Conservation (phyloP, 2,797 vertebrate genomes). For the Hylomyscus alleni region DNA sequence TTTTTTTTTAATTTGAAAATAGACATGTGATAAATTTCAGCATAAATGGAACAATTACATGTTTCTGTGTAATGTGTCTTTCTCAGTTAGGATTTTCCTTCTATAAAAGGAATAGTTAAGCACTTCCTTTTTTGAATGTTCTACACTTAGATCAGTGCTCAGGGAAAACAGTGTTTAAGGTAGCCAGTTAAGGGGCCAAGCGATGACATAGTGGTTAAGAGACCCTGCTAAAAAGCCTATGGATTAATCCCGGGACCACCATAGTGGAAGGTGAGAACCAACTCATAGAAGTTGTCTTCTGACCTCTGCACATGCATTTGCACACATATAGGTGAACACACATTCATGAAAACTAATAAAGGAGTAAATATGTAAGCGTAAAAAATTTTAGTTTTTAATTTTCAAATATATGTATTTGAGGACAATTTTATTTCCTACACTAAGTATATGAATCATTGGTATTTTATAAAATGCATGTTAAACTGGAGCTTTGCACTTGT, state of each 20-base stretch:
- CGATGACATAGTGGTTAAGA: neutral
- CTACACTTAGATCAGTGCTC: neutral
- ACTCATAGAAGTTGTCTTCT: neutral
- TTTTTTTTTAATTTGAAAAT: conserved; percentile 34
- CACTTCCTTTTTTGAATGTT: neutral
- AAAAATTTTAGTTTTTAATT: neutral
- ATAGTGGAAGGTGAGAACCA: neutral
- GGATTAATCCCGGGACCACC: neutral
- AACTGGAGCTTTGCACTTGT: neutral
- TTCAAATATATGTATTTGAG: neutral
- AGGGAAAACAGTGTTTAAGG: conserved; percentile 29
- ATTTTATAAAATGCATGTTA: neutral
- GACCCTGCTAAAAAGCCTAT: neutral
- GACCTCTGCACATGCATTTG: neutral
- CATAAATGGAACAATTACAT: neutral
- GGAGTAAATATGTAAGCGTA: neutral
- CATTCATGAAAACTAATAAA: neutral
- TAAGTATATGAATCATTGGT: neutral
- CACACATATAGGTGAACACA: no score
- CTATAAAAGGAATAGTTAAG: conserved; percentile 2
- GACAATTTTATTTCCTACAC: neutral
- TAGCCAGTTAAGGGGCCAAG: neutral
- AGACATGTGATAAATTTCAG: neutral
- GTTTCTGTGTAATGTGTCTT: conserved; percentile 24
- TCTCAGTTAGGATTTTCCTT: conserved; percentile 25